Percentiles rank a stretch among this genome's conserved stretches.
These are phyloP conservation scores for Gallinago stenura DNA, from an alignment of 2,797 vertebrate species.

Conservation along the genomic window DNA sequence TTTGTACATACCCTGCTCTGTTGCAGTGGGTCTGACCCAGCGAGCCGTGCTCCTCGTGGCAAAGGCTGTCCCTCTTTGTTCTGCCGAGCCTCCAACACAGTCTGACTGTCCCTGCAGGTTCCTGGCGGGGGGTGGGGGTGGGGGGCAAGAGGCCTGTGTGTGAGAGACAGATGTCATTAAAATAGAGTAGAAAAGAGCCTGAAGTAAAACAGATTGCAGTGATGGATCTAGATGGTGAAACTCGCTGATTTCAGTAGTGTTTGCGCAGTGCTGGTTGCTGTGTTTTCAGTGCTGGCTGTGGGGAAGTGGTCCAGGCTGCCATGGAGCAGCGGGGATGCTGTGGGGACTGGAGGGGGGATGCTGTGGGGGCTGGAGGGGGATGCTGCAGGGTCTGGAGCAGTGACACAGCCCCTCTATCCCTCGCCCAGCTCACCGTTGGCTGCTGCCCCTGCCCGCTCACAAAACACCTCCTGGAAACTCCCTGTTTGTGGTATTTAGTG, in stretches of 20 bases:
- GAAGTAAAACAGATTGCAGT: not conserved
- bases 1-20: not conserved
- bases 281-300: not conserved
- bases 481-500: rapidly evolving
- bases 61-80: not conserved
- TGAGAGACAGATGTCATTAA: not conserved
- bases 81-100: not conserved
- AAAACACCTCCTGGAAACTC: rapidly evolving
- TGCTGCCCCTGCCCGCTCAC: rapidly evolving
- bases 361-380: not conserved
- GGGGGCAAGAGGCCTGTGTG: not conserved
- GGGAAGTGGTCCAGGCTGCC: not conserved
- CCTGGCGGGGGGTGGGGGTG: not conserved
- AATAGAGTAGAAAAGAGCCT: not conserved
- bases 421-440: rapidly evolving
- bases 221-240: not conserved
- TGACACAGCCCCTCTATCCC: rapidly evolving
- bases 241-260: not conserved
- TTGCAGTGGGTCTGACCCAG: not conserved
- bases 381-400: not conserved
- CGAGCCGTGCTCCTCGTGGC: not conserved
- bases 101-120: not conserved
- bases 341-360: not conserved
- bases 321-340: rapidly evolving
- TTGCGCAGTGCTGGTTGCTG: not conserved